These are phyloP conservation scores for Eristalinus aeneus DNA, from an alignment of 2,888 invertebrate species.

Conservation along the genomic window DNA sequence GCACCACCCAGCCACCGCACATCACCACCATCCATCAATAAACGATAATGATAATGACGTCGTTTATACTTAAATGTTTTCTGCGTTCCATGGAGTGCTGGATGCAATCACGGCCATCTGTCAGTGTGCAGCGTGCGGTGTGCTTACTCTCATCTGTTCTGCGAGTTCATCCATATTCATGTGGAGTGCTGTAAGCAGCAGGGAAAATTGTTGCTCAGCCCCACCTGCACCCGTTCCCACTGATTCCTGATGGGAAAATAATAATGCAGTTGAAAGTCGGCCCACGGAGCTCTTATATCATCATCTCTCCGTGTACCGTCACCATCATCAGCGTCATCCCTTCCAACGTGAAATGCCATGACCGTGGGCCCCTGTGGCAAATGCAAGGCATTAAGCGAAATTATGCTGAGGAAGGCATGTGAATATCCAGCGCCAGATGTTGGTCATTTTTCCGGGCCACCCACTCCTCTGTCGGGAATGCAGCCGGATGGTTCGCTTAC, in stretches of 20 bases:
- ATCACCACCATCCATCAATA: neutral
- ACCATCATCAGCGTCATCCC: conserved; percentile 21
- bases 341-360: neutral
- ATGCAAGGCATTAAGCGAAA: conserved; percentile 62
- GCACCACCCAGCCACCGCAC: neutral
- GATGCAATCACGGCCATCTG: neutral
- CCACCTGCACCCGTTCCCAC: neutral
- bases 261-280: conserved; percentile 56
- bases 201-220: conserved; percentile 15
- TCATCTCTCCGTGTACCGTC: neutral
- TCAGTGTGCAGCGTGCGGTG: neutral
- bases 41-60: neutral
- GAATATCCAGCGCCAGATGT: conserved; percentile 60
- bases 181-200: neutral
- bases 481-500: neutral
- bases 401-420: conserved; percentile 63
- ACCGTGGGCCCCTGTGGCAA: conserved; percentile 50
- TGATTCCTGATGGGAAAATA: conserved; percentile 54
- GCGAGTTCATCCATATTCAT: conserved; percentile 46
- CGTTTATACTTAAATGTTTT: neutral
- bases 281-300: conserved; percentile 14
- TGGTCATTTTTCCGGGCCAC: conserved; percentile 54
- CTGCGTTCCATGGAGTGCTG: neutral
- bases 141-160: conserved; percentile 16
- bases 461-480: neutral